Percentiles rank a stretch among this genome's conserved stretches.
These are phyloP conservation scores for Iselma pallidipennis DNA, from an alignment of 2,888 invertebrate genomes.

Conservation along the genomic window DNA sequence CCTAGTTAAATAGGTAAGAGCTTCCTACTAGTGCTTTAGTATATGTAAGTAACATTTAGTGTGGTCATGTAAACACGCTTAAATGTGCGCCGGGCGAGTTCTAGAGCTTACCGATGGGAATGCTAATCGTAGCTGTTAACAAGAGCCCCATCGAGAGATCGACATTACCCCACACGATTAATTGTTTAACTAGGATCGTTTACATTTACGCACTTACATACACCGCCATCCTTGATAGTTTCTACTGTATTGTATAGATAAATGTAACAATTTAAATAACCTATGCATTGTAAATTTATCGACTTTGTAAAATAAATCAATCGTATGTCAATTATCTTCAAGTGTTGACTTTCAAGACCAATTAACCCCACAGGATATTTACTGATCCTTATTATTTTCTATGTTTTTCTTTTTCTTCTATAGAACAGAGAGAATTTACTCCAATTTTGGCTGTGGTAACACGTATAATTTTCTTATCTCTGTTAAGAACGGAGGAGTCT, in stretches of 20 bases:
- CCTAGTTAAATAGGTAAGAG: not conserved
- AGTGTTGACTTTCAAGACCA: not conserved
- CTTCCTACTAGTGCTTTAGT: slow-evolving; percentile 5
- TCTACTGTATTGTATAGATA: not conserved
- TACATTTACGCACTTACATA: no score
- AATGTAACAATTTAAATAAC: not conserved
- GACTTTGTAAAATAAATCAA: not conserved
- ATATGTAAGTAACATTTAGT: slow-evolving; percentile 27
- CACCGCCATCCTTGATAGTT: not conserved
- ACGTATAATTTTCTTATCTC: slow-evolving; percentile 6
- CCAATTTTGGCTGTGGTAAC: slow-evolving; percentile 2
- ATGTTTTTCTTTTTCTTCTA: no score
- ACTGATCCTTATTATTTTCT: not conserved
- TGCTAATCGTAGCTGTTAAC: slow-evolving; percentile 35
- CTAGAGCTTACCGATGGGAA: slow-evolving; percentile 34
- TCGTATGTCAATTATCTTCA: not conserved
- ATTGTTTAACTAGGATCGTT: slow-evolving; percentile 34
- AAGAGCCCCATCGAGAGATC: slow-evolving; percentile 31
- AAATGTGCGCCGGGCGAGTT: slow-evolving; percentile 30
- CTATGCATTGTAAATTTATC: not conserved
- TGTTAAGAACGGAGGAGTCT: slow-evolving; percentile 12
- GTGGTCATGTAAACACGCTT: slow-evolving; percentile 34
- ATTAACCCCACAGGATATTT: not conserved
- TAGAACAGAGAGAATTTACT: not conserved
- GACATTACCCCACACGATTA: slow-evolving; percentile 40